A percentile compares a stretch with the other conserved stretches of the same genome.
These are phyloP conservation scores for Oxyruncus cristatus DNA, from an alignment of 2,113 vertebrate genomes.

Conservation along the genomic window DNA sequence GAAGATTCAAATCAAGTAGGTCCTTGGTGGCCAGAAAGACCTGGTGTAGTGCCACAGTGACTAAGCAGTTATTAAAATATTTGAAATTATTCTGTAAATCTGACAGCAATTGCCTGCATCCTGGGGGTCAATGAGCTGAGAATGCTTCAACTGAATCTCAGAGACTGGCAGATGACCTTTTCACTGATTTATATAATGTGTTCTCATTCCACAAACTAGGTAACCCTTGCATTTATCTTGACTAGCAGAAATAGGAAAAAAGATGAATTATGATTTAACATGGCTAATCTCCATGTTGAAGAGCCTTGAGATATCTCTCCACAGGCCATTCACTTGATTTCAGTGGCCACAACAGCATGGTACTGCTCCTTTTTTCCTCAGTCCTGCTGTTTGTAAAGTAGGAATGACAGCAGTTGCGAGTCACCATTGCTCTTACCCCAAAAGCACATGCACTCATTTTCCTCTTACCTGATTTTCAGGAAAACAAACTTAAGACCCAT, in stretches of 20 bases:
- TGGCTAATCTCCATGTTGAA: neutral
- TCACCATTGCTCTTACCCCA: neutral
- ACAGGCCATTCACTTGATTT: neutral
- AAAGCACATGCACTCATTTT: neutral
- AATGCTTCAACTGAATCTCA: neutral
- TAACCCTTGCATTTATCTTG: neutral
- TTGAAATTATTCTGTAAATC: neutral
- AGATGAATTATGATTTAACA: neutral
- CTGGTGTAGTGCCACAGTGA: neutral
- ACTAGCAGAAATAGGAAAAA: neutral
- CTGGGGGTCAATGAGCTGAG: neutral
- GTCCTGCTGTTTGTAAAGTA: neutral
- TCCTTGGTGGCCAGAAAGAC: neutral
- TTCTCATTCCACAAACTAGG: neutral
- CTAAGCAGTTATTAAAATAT: neutral
- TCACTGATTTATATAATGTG: neutral
- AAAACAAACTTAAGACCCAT: neutral
- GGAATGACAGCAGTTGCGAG: neutral
- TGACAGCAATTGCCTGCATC: neutral
- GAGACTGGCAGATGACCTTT: neutral
- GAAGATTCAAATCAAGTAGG: neutral
- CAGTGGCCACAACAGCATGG: neutral
- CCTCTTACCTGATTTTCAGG: neutral
- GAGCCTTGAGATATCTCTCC: neutral
- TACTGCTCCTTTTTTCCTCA: neutral